These are phyloP conservation scores for Zhengitettix transpicula DNA, from an alignment of 2,888 invertebrate genomes.

Conservation along the genomic window DNA sequence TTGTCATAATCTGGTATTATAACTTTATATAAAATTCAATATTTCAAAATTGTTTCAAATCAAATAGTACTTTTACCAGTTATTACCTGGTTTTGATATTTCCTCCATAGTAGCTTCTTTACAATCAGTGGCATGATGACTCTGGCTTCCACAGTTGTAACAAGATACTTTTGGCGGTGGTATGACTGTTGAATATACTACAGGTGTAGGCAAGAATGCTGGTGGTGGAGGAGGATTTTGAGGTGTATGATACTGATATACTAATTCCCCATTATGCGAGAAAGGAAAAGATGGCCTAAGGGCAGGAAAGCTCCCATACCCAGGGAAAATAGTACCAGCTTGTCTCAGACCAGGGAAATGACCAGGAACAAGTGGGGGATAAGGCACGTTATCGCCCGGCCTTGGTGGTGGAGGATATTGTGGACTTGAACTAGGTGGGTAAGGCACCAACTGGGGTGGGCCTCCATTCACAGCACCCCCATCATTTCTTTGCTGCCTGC, in stretches of 20 bases:
- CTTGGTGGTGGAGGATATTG: conserved; percentile 5
- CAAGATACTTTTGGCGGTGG: conserved; percentile 56
- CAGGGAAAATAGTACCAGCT: conserved; percentile 15
- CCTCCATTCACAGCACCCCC: conserved; percentile 1
- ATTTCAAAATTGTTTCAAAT: no score
- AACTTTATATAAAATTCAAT: no score
- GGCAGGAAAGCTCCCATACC: conserved; percentile 14
- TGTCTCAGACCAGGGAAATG: conserved; percentile 24
- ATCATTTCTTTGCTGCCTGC: conserved; percentile 2
- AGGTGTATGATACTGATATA: conserved; percentile 15
- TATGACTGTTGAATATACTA: conserved; percentile 29
- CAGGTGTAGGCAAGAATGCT: conserved; percentile 21
- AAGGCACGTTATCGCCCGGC: conserved; percentile 10
- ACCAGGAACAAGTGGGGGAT: conserved; percentile 21
- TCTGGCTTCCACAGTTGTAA: conserved; percentile 80
- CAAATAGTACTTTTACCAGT: neutral
- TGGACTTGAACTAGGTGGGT: neutral
- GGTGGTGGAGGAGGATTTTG: conserved; percentile 20
- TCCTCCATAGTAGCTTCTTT: conserved; percentile 85
- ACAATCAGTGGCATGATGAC: conserved; percentile 73
- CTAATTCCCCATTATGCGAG: conserved; percentile 15
- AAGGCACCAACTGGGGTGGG: neutral
- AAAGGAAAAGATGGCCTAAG: conserved; percentile 20
- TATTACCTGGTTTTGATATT: conserved; percentile 41
- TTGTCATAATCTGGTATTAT: no score